Base-by-base conservation (phyloP, 2,888 invertebrate genomes). In the Melanotus villosus region DNA sequence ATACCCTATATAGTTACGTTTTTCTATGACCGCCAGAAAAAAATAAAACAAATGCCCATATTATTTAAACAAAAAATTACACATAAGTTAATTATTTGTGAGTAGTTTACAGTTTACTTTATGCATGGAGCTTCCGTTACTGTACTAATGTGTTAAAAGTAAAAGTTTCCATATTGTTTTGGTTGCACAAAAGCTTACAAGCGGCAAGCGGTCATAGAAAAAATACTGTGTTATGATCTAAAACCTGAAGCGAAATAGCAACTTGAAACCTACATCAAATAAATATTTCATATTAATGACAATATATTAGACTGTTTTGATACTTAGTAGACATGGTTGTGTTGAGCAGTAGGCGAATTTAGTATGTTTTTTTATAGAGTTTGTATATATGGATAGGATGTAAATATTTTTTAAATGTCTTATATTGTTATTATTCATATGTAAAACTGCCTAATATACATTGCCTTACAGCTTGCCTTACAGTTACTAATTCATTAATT, bases 301-400 rank as follows among this genome's bases (percentile, higher is more conserved):
- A 59, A 47, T 62, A 32, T 21, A 6, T 32, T 52, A 62, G 45
- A 50, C 62, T 52, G 52, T 62, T 62, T 50, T 14, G 16, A 52
- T 60, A 57, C 23, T 36, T 65, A 66, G 14, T 6, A 52, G 52
- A 43, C 10, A 30, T 38, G 66, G 66, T 66, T 66, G 66, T 66
- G 66, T 65, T 47, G 23, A 43, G 23, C 38, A 7, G 12, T 41
- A 63, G 43, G 43, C 58, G 50, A 54, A 38, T 32, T 41, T 54
- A 60, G 43, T 54, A 65, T 56, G n/a, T 65, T 58, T 58, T 65
- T 65, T 36, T 65, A 59, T 45, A 16, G 34, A 47, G 36, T 66
- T 59, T 66, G 60, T 67, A 67, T 67, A 67, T 67, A 67, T 45
- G 30, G 60, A 60, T 38, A 32, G 26, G 54, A 19, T 67, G 66